phyloP scores from a whole-genome alignment of 2,113 vertebrate genomes.

The Picathartes gymnocephalus region DNA sequence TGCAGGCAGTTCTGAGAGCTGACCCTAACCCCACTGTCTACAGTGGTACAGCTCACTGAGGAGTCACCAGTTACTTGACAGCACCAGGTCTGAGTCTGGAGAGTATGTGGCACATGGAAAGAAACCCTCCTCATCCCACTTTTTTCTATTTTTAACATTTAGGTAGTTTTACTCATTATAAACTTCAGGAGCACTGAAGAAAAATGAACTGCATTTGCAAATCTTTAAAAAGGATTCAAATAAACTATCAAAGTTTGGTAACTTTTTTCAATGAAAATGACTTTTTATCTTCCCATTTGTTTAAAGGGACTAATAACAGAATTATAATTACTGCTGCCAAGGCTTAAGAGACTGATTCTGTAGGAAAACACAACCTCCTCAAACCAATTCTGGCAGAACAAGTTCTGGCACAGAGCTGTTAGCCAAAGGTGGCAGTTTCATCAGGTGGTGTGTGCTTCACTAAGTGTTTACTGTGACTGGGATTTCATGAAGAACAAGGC shows the following conservation, averaged over 20 bases:
- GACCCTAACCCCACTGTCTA: background rate
- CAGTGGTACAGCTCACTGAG: background rate
- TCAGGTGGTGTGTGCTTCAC: background rate
- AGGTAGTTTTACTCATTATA: background rate
- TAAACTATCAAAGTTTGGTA: background rate
- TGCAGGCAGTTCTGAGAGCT: background rate
- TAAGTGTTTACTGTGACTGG: background rate
- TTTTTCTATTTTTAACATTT: background rate
- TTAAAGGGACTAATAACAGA: background rate
- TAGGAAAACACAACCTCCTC: background rate
- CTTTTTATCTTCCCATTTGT: background rate
- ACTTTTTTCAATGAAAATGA: background rate
- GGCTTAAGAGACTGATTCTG: background rate
- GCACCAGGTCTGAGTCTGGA: background rate
- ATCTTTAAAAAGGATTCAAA: background rate
- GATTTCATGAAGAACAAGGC: background rate
- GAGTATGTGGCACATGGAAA: background rate
- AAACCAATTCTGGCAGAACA: background rate
- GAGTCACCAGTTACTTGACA: background rate
- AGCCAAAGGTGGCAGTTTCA: background rate
- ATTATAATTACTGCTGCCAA: background rate
- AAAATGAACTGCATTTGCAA: background rate
- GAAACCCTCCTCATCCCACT: accelerated
- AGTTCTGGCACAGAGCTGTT: background rate
- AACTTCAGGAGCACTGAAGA: background rate